Base-by-base conservation (phyloP, 1,140 invertebrate genomes). In the Ooceraea biroi region DNA sequence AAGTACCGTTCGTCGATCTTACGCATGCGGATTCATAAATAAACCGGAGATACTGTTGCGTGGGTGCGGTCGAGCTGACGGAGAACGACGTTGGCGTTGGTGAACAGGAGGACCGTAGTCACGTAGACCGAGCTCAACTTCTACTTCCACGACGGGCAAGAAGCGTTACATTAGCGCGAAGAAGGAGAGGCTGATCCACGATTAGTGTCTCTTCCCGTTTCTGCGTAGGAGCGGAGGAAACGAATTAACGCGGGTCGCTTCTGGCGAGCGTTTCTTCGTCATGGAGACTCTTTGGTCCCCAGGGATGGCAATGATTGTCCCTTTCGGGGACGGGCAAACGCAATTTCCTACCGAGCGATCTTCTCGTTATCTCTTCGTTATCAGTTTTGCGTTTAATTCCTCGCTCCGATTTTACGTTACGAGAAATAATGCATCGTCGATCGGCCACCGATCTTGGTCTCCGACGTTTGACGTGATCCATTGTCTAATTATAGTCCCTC, bases 11-110 rank as follows among this genome's bases (percentile, higher is more conserved):
- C 41, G 78, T 76, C 63, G 48, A 61, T 52, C n/a, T 44, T 27
- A 61, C 36, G 60, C 71, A 41, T 8, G 11, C 7, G 41, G 36
- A 55, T 50, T 66, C 69, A 88, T 85, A 77, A 88, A 83, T 72
- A 83, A 88, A 85, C 83, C 46, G 30, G 57, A 82, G 46, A 17
- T 63, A 76, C 71, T 61, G 83, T 88, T 74, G 77, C 73, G 72
- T 74, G 84, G 88, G 87, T 88, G 88, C 83, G 85, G 63, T 86
- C 44, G 44, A 50, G 78, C 61, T 50, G 57, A 11, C 60, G 19
- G 30, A 41, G 71, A 83, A 52, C 89, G 88, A 89, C 86, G n/a
- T 77, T 83, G 63, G 71, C 55, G 22, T n/a, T 11, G 44, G 41
- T 50, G 55, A 68, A 41, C 50, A 27, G 77, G 44, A 77, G 61